Evolutionary conservation across 2,888 invertebrate species (phyloP).

Genomic region (Morpho achilles): DNA sequence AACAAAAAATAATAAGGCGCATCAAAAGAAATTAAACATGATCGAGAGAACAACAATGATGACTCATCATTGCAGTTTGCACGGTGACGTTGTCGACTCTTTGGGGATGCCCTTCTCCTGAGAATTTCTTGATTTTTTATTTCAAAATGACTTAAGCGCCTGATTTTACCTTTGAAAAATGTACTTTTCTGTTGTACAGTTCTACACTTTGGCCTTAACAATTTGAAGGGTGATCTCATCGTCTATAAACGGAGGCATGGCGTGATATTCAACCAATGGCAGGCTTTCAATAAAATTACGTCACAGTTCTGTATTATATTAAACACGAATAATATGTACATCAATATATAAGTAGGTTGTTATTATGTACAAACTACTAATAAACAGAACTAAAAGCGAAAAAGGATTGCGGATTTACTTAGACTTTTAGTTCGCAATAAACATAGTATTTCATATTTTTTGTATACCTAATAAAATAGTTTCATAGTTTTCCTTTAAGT

Average conservation of each 20-base stretch:
- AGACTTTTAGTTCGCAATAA: too few relatives aligned
- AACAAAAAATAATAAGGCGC: slow-evolving; percentile 52
- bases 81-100: slow-evolving; percentile 60
- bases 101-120: slow-evolving; percentile 75
- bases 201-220: slow-evolving; percentile 40
- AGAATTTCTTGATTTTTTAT: slow-evolving; percentile 44
- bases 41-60: slow-evolving; percentile 68
- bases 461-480: too few relatives aligned
- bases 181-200: slow-evolving; percentile 45
- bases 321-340: too few relatives aligned
- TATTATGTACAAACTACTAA: too few relatives aligned
- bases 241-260: slow-evolving; percentile 51
- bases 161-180: slow-evolving; percentile 32
- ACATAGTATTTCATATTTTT: neutral
- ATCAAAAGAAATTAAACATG: slow-evolving; percentile 49
- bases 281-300: slow-evolving; percentile 40
- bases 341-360: too few relatives aligned
- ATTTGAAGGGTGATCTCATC: slow-evolving; percentile 67
- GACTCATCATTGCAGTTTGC: slow-evolving; percentile 64
- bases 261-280: slow-evolving; percentile 68
- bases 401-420: too few relatives aligned
- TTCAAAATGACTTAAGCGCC: slow-evolving; percentile 58
- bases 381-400: too few relatives aligned
- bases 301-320: slow-evolving; percentile 32
- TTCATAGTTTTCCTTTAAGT: too few relatives aligned